Evolutionary conservation across 2,888 invertebrate genomes (phyloP).

Genomic region (Agrochola circellaris): DNA sequence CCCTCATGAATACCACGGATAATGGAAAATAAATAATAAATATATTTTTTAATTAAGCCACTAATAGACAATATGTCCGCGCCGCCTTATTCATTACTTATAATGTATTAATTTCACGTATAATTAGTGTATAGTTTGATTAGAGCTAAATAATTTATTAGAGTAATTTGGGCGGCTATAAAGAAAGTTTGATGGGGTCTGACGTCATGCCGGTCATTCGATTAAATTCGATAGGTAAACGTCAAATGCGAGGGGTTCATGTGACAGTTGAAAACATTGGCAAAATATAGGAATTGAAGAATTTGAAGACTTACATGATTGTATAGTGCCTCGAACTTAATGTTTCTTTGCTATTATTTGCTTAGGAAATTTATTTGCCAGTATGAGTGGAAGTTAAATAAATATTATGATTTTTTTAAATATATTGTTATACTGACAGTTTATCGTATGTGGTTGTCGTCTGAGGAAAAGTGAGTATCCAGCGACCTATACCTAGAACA

Average conservation of each 20-base stretch:
- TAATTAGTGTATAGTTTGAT: constrained; percentile 76
- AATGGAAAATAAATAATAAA: constrained; percentile 67
- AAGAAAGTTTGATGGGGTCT: constrained; percentile 70
- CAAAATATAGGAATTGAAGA: not conserved
- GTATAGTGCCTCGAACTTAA: not conserved
- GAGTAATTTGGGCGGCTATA: constrained; percentile 70
- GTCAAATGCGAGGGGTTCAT: not conserved
- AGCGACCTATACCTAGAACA: constrained; percentile 43
- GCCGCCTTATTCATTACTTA: constrained; percentile 61
- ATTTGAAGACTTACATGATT: not conserved
- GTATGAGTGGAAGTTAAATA: not conserved
- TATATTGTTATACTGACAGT: not conserved
- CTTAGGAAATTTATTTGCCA: not conserved
- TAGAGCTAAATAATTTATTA: constrained; percentile 73
- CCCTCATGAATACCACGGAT: constrained; percentile 54
- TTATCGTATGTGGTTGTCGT: not conserved
- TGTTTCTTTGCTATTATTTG: not conserved
- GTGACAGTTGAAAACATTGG: not conserved
- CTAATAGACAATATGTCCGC: constrained; percentile 66
- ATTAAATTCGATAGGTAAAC: constrained; percentile 51
- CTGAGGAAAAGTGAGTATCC: constrained; percentile 14
- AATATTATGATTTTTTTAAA: not conserved
- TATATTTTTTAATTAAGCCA: constrained; percentile 68
- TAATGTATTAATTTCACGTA: constrained; percentile 73
- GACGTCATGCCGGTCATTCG: constrained; percentile 61